These are phyloP conservation scores for Drosophila sulfurigaster DNA, from an alignment of 1,140 invertebrate genomes.

Conservation along the genomic window DNA sequence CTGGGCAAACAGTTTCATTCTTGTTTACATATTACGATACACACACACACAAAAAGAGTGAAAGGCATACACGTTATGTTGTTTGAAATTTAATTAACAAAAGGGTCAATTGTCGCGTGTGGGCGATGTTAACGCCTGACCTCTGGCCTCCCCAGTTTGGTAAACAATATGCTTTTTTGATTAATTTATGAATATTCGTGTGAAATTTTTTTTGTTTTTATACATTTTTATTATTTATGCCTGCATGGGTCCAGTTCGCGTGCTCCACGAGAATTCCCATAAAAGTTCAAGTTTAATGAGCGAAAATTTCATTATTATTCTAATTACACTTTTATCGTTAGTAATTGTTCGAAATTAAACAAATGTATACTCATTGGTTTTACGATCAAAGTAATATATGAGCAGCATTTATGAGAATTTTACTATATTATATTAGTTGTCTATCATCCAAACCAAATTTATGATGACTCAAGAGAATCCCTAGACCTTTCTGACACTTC, in stretches of 20 bases:
- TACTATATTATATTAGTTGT: too few relatives aligned
- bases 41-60: conserved; percentile 19
- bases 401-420: conserved; percentile 26
- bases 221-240: conserved; percentile 55
- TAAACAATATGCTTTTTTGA: conserved; percentile 74
- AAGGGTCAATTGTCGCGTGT: conserved; percentile 82
- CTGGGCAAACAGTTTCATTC: conserved; percentile 63
- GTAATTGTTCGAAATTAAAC: conserved; percentile 52
- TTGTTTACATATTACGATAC: conserved; percentile 67
- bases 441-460: neutral
- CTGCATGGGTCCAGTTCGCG: conserved; percentile 55
- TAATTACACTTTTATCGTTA: conserved; percentile 64
- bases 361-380: conserved; percentile 31
- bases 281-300: conserved; percentile 69
- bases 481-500: conserved; percentile 10
- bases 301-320: conserved; percentile 60
- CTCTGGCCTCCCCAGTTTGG: conserved; percentile 24
- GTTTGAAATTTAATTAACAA: conserved; percentile 79
- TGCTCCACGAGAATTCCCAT: conserved; percentile 34
- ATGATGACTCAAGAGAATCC: neutral
- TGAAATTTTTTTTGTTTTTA: conserved; percentile 55
- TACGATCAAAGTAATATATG: conserved; percentile 45
- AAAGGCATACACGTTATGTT: conserved; percentile 56
- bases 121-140: conserved; percentile 35
- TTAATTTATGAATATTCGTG: conserved; percentile 82